Base-by-base conservation (phyloP, 2,113 vertebrate species). In the Thomomys bottae region DNA sequence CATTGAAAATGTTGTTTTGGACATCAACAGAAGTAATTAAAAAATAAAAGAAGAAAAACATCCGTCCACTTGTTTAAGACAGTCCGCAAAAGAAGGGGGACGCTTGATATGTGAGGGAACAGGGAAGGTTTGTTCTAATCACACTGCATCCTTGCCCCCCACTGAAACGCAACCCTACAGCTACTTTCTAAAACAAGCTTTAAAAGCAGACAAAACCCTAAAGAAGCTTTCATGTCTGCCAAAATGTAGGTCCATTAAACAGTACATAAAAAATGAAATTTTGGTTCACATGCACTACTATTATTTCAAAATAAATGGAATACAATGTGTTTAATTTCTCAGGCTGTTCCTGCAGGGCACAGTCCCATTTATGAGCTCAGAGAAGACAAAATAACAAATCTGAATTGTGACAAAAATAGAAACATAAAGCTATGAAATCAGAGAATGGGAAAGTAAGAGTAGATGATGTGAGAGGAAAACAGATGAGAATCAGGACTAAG, bases 21-120 rank as follows among this genome's bases (percentile, higher is more conserved):
- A 92, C 96, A 94, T 96, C 32, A 18, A 89, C 92, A 72, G 79
- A 93, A 94, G 89, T 94, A 97, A 96, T 97, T 96, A 95, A 90
- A 96, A 94, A 85, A 73, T 6, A 87, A 93, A 93, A 80, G 92
- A 84, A 79, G 81, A 93, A 90, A 82, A 42, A 49, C 89, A 79
- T 68, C 14, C 54, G 73, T 78, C 78, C 87, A 54, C 89, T 96
- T 94, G 70, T 96, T 95, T 94, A 64, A 94, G 84, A 85, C 57
- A 73, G 86, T 54, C 88, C 82, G 11, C 54, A 64, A 93, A 92
- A 89, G 94, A 92, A 87, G 57, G 36, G 93, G 36, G 93, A 94
- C 95, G 91, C 94, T 93, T 90, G 85, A 94, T 63, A 54, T 68
- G 73, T 54, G 64, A 89, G 59, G 95, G 89, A 94, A 93, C 88